Conservation (phyloP, 2,888 invertebrate species). For the Chloroclystis v-ata region DNA sequence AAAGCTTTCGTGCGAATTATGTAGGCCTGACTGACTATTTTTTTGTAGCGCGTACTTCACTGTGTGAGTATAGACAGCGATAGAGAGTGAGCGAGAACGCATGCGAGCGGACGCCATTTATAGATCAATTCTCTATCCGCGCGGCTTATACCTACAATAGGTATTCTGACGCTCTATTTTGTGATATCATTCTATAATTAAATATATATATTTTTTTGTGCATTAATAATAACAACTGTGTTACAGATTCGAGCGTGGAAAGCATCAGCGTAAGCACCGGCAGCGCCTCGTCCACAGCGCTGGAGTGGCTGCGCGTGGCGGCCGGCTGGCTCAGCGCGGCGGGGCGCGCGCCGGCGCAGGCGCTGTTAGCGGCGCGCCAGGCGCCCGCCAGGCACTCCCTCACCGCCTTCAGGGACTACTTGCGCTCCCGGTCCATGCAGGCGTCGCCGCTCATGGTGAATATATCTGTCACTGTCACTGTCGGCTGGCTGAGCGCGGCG, state of each 20-base stretch:
- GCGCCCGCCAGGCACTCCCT: constrained; percentile 86
- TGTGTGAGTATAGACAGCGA: no score
- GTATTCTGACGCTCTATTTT: no score
- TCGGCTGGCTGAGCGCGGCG: constrained; percentile 88
- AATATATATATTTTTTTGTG: no score
- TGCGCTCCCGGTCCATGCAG: constrained; percentile 86
- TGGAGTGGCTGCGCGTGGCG: constrained; percentile 81
- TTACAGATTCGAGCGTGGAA: constrained; percentile 68
- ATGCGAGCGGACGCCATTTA: no score
- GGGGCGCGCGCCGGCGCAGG: constrained; percentile 50
- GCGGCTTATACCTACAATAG: no score
- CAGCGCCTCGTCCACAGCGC: constrained; percentile 28
- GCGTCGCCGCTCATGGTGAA: constrained; percentile 83
- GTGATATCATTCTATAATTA: no score
- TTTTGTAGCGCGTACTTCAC: no score
- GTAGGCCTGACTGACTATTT: no score
- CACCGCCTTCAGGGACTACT: constrained; percentile 87
- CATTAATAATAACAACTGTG: no score
- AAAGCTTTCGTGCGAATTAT: no score
- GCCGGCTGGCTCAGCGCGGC: constrained; percentile 90
- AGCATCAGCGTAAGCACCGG: constrained; percentile 61
- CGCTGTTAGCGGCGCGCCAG: constrained; percentile 79
- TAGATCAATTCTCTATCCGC: no score
- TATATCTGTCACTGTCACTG: constrained; percentile 82
- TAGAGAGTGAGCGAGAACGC: no score